Conservation (phyloP, 2,888 invertebrate genomes). For the Scaptomyza cyrtandrae region DNA sequence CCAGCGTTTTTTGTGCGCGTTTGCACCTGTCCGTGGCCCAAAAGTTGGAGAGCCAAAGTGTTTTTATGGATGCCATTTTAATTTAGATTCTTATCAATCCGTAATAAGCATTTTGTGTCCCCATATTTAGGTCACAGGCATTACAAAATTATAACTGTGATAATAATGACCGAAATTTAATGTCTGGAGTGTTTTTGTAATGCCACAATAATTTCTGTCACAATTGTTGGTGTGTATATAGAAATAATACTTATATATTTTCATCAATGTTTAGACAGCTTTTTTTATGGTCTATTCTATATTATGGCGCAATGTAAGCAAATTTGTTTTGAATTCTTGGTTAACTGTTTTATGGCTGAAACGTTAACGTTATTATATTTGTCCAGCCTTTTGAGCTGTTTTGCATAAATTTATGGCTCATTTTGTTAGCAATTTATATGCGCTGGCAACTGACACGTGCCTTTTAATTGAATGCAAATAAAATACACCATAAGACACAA, state of each 20-base stretch:
- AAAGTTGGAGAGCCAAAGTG: conserved; percentile 50
- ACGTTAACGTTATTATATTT: conserved; percentile 2
- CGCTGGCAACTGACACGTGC: conserved; percentile 65
- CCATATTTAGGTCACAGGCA: conserved; percentile 59
- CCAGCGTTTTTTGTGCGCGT: conserved; percentile 42
- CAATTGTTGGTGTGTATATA: conserved; percentile 2
- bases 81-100: conserved; percentile 77
- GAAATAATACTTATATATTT: neutral
- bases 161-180: conserved; percentile 31
- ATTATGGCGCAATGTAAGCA: conserved; percentile 30
- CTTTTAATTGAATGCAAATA: conserved; percentile 80
- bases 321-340: conserved; percentile 44
- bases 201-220: conserved; percentile 4
- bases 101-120: conserved; percentile 68
- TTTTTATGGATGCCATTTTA: conserved; percentile 78
- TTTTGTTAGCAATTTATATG: conserved; percentile 74
- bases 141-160: conserved; percentile 58
- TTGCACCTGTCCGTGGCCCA: conserved; percentile 43
- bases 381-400: conserved; percentile 26
- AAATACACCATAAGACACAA: conserved; percentile 75
- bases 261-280: neutral
- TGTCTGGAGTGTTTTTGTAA: conserved; percentile 3
- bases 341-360: conserved; percentile 47
- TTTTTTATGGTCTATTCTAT: neutral
- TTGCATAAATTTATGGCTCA: conserved; percentile 72